Conservation (phyloP, 2,888 invertebrate species). For the Drosophila mettleri region DNA sequence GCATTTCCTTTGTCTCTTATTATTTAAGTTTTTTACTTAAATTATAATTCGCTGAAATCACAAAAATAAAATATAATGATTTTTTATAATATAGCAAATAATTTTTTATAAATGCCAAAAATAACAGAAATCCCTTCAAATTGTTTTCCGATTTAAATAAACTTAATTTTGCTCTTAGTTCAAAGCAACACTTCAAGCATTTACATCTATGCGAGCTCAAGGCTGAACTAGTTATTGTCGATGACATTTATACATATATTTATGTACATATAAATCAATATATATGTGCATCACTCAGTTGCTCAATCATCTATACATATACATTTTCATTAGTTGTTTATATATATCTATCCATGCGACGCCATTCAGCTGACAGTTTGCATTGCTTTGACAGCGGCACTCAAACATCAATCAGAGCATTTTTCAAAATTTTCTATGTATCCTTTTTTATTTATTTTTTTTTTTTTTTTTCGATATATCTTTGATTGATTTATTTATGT, state of each 20-base stretch:
- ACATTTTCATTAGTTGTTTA: not conserved
- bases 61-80: no score
- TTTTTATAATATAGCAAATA: no score
- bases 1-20: no score
- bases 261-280: not conserved
- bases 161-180: no score
- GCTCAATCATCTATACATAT: slow-evolving; percentile 9
- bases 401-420: slow-evolving; percentile 31
- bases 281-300: not conserved
- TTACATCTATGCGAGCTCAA: not conserved
- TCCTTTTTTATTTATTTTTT: not conserved
- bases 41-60: no score
- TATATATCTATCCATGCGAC: slow-evolving; percentile 6
- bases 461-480: not conserved
- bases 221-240: not conserved
- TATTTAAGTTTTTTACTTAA: no score
- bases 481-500: slow-evolving; percentile 13
- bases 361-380: slow-evolving; percentile 30
- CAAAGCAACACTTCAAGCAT: no score
- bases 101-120: no score
- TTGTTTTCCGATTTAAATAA: no score
- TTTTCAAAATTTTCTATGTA: slow-evolving; percentile 9
- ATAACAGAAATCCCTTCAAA: no score
- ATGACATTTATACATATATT: not conserved
- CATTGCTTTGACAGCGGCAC: slow-evolving; percentile 47